Base-by-base conservation (phyloP, 2,113 vertebrate genomes). In the Rafetus swinhoei region DNA sequence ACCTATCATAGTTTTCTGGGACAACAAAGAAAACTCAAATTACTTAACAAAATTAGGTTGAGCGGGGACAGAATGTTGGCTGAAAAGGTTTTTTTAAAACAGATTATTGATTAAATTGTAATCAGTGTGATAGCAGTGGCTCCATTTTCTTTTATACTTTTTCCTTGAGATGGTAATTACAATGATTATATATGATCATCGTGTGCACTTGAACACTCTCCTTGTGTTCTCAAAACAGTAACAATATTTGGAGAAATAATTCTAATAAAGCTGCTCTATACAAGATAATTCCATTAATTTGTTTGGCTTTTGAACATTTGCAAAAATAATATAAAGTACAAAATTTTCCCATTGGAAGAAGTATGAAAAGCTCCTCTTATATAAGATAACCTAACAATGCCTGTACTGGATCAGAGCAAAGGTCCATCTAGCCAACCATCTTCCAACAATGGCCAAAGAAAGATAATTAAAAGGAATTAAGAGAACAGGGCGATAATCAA, bases 101-200 rank as follows among this genome's bases (percentile, higher is more conserved):
- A 39, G 56, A 50, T 59, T 95, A 95, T 94, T 96, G 95, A 90
- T 96, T 86, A 89, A 54, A 35, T n/a, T 86, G 39, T 91, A 35
- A 72, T 72, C 65, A 72, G 15, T 35, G 65, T 35, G 90, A 60
- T 32, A 92, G 18, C 25, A 53, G 16, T 83, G 69, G 56, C 77
- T 90, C 10, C 13, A 9, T 88, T 79, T 29, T 81, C 53, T 94
- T 82, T 91, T 56, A 56, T 69, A 15, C 56, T 74, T 88, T 86
- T 25, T 74, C 52, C 72, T 88, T 92, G 79, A 83, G 22, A 24
- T 65, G 92, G 56, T 69, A 91, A 95, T 95, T 93, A 81, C n/a
- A 7, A 32, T 62, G n/a, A 39, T 74, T 92, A 91, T 90, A 93
- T 94, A 79, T 27, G 93, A 65, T 81, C 85, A 83, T 94, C 95